Evolutionary conservation across 2,888 invertebrate genomes (phyloP), one percentile per base, ranked within the genome.

Genomic region (Cyclophora punctaria): DNA sequence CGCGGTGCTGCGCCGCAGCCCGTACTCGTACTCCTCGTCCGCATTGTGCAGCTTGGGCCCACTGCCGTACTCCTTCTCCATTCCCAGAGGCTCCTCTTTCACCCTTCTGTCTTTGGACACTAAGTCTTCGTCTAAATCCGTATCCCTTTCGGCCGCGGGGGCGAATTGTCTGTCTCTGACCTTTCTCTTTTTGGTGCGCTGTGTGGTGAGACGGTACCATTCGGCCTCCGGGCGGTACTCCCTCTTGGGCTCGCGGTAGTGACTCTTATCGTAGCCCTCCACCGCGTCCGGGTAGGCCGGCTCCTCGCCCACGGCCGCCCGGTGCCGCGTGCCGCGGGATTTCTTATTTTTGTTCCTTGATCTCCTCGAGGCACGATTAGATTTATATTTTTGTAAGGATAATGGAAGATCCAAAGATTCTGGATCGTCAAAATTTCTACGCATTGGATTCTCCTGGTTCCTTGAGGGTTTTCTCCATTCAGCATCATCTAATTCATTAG

Each of bases 121-220:
- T 37, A 5, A 37, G 4, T 43, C 43, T 43, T 43, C 43, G 4
- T 43, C 43, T 7, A 7, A 7, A 43, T 43, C 43, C n/a, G 7
- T 7, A 3, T 40, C 33, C 34, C 20, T 20, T 37, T 5, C 37
- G 37, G 37, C 4, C 45, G 42, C 7, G 48, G 50, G 5, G 52
- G 53, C 5, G 44, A 63, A 48, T 4, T 62, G 58, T 55, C 69
- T 72, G 47, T 82, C 78, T 53, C 80, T 67, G 2, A 75, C 69
- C 49, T 77, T 83, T 53, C 82, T 70, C 46, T 74, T 69, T 4
- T 60, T 58, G 37, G 63, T 54, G 58, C 65, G 75, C 20, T 67
- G 68, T 2, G 69, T 71, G 3, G 62, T 70, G 20, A 55, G 62
- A 58, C 63, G 20, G 20, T 20, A 20, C 34, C 20, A 20, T 37